These are phyloP conservation scores for Matsumurasca onukii DNA, from an alignment of 1,140 invertebrate genomes.

Conservation along the genomic window DNA sequence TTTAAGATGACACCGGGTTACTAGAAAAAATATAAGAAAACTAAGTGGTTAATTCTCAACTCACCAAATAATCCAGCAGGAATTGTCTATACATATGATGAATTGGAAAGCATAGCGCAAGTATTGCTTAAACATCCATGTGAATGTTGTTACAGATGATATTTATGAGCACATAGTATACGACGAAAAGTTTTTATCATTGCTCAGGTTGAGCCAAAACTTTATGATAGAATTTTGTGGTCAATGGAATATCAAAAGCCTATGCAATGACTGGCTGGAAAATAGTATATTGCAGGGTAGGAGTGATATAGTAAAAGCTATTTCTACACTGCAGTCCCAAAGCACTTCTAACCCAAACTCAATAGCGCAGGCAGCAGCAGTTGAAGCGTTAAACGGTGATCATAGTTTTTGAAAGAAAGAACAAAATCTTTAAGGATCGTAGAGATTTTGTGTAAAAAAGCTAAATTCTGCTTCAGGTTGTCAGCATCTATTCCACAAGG, in stretches of 20 bases:
- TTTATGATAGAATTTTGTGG: slow-evolving; percentile 6
- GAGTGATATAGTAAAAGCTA: slow-evolving; percentile 6
- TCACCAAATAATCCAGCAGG: slow-evolving; percentile 5
- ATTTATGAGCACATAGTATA: slow-evolving; percentile 6
- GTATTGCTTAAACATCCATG: slow-evolving; percentile 5
- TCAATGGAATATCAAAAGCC: slow-evolving; percentile 5
- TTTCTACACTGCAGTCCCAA: slow-evolving; percentile 5
- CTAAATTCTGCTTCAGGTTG: slow-evolving; percentile 5
- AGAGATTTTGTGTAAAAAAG: slow-evolving; percentile 6
- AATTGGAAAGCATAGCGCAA: slow-evolving; percentile 5
- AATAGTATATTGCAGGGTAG: slow-evolving; percentile 6
- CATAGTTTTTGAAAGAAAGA: slow-evolving; percentile 6
- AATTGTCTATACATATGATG: slow-evolving; percentile 6
- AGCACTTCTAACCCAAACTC: slow-evolving; percentile 5
- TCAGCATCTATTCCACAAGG: slow-evolving; percentile 5
- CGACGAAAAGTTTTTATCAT: slow-evolving; percentile 6
- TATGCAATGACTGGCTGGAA: slow-evolving; percentile 1
- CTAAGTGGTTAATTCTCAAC: slow-evolving; percentile 6
- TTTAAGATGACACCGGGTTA: slow-evolving; percentile 1
- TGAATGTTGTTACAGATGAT: slow-evolving; percentile 6
- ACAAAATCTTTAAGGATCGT: slow-evolving; percentile 6
- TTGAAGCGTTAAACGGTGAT: slow-evolving; percentile 5
- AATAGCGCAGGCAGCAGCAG: slow-evolving; percentile 4
- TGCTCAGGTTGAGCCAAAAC: slow-evolving; percentile 4
- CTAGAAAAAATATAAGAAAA: background rate